Conservation (phyloP, 2,113 vertebrate species). For the Ciconia stormi region DNA sequence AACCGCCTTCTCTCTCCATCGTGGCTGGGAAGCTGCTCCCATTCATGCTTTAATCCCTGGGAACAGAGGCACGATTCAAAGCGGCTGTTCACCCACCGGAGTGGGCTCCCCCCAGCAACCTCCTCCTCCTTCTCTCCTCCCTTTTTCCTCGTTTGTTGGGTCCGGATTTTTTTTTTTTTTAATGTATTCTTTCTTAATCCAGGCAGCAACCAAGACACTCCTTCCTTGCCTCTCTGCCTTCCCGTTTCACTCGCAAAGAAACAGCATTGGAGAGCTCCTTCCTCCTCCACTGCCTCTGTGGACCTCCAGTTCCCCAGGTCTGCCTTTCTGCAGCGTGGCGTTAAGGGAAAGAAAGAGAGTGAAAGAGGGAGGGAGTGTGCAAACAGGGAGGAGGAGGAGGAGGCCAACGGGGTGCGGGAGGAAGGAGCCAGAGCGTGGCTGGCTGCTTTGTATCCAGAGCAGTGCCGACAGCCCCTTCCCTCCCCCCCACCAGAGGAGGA, state of each 20-base stretch:
- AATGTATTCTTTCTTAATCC: slow-evolving; percentile 36
- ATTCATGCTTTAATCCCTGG: slow-evolving; percentile 76
- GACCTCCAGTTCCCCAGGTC: not conserved
- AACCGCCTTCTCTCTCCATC: slow-evolving; percentile 78
- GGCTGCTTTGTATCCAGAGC: slow-evolving; percentile 81
- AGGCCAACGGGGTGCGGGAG: slow-evolving; percentile 22
- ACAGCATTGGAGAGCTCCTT: slow-evolving; percentile 52
- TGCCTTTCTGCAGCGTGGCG: slow-evolving; percentile 39
- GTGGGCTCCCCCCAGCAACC: slow-evolving; percentile 1
- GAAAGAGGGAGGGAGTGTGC: not conserved
- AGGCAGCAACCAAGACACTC: not conserved
- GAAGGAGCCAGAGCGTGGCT: slow-evolving; percentile 72
- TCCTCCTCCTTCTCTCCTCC: slow-evolving; percentile 35
- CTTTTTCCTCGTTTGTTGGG: slow-evolving; percentile 51
- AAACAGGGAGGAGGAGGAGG: not conserved
- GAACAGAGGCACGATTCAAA: slow-evolving; percentile 58
- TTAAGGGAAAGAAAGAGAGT: slow-evolving; percentile 3
- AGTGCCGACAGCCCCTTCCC: slow-evolving; percentile 74
- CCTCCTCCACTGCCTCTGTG: not conserved
- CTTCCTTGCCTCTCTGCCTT: not conserved
- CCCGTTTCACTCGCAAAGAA: not conserved
- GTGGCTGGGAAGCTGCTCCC: slow-evolving; percentile 75
- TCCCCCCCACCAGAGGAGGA: slow-evolving; percentile 67
- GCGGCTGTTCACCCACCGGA: slow-evolving; percentile 19
- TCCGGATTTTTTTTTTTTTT: not conserved